A percentile compares a stretch with the other conserved stretches of the same genome.
These are phyloP conservation scores for Takifugu bimaculatus DNA, from an alignment of 2,113 vertebrate genomes.

Conservation along the genomic window DNA sequence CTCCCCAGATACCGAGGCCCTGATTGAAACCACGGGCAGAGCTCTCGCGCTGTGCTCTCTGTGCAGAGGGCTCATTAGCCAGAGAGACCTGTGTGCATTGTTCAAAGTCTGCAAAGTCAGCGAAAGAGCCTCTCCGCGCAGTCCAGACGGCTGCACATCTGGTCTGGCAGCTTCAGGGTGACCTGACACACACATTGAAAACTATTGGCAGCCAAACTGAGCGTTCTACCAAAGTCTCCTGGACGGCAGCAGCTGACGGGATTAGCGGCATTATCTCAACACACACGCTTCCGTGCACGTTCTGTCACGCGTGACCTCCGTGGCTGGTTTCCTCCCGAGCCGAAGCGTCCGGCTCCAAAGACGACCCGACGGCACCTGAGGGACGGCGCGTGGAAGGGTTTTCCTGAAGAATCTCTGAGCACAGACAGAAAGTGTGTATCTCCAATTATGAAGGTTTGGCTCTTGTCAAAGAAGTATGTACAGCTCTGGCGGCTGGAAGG, in stretches of 20 bases:
- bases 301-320: constrained; percentile 50
- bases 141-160: constrained; percentile 68
- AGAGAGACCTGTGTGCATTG: constrained; percentile 72
- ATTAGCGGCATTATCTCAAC: constrained; percentile 15
- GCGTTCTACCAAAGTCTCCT: too few species aligned
- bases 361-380: constrained; percentile 51
- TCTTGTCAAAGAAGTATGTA: too few species aligned
- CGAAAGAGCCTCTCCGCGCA: constrained; percentile 59
- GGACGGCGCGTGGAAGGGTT: constrained; percentile 50
- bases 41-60: constrained; percentile 47
- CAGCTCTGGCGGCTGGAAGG: constrained; percentile 31
- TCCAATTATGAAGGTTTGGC: constrained; percentile 45
- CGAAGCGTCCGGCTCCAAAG: constrained; percentile 52
- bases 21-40: constrained; percentile 67
- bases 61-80: constrained; percentile 70
- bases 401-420: constrained; percentile 38
- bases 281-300: constrained; percentile 8
- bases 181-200: constrained; percentile 43
- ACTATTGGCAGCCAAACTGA: constrained; percentile 17
- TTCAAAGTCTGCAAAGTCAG: constrained; percentile 73
- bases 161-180: constrained; percentile 67
- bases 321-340: constrained; percentile 54
- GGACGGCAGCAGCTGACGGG: constrained; percentile 3
- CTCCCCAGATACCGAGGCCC: constrained; percentile 57
- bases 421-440: constrained; percentile 35